phyloP scores from a whole-genome alignment of 2,113 vertebrate species.

The Rhabdornis inornatus region DNA sequence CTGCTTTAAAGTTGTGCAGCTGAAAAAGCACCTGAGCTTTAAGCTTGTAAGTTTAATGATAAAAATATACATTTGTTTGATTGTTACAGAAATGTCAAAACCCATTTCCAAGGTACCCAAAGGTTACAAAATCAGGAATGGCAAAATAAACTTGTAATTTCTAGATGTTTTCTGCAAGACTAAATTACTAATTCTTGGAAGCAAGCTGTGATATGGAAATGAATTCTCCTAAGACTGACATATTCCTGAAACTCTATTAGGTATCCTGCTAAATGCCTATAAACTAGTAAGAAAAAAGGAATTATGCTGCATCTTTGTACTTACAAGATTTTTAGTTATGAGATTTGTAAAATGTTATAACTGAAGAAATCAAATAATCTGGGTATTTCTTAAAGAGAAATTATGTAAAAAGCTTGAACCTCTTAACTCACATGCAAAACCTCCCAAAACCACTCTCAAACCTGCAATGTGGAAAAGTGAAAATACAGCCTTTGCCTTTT shows the following conservation, averaged over 20 bases:
- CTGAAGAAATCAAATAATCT: not conserved
- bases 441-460: not conserved
- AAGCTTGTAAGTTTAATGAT: not conserved
- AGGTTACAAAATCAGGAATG: not conserved
- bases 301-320: not conserved
- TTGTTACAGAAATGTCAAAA: not conserved
- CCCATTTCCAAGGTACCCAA: not conserved
- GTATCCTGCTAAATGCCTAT: not conserved
- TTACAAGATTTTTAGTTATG: not conserved
- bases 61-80: not conserved
- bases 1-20: not conserved
- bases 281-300: constrained; percentile 28
- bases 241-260: constrained; percentile 5
- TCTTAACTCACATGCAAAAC: not conserved
- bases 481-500: not conserved
- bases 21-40: not conserved
- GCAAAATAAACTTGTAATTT: not conserved
- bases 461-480: not conserved
- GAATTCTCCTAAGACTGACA: not conserved
- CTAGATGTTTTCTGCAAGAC: not conserved
- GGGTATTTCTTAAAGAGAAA: not conserved
- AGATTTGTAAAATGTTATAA: not conserved
- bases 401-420: not conserved
- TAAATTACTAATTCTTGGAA: constrained; percentile 17
- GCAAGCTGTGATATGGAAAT: not conserved